Evolutionary conservation across 92 coral and sea anemone species (phyloP).

Genomic region (Ricordea florida): DNA sequence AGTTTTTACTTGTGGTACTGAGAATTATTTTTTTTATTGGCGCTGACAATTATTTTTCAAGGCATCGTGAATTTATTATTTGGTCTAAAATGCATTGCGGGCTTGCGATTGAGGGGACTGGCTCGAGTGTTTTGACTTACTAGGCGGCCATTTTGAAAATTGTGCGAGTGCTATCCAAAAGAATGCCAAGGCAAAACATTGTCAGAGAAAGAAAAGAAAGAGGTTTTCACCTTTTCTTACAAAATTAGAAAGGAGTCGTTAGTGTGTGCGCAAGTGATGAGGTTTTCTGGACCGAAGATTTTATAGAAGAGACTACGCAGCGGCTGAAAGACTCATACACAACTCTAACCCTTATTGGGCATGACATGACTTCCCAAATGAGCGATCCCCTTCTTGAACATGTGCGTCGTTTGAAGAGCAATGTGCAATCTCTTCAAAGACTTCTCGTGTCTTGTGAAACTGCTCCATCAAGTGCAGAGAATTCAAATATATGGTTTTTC

Average conservation of each 20-base stretch:
- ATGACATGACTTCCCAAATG: constrained; percentile 17
- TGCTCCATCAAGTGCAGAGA: constrained; percentile 4
- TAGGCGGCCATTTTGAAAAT: neutral
- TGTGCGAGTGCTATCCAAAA: neutral
- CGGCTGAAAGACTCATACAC: constrained; percentile 58
- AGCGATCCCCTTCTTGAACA: constrained; percentile 17
- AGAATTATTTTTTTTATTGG: neutral
- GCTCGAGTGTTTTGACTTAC: neutral
- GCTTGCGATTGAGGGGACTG: constrained; percentile 6
- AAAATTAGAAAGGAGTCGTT: constrained; percentile 44
- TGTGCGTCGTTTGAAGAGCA: constrained; percentile 16
- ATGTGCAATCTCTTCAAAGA: constrained; percentile 18
- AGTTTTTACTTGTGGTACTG: neutral
- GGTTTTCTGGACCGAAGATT: constrained; percentile 40
- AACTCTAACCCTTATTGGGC: constrained; percentile 17
- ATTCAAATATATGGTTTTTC: no score
- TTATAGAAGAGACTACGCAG: constrained; percentile 43
- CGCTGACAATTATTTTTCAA: constrained; percentile 3
- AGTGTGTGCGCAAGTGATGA: constrained; percentile 30
- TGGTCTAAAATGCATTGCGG: neutral
- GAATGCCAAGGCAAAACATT: constrained; percentile 34
- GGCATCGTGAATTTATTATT: neutral
- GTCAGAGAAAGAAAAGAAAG: constrained; percentile 42
- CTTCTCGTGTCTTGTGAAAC: neutral
- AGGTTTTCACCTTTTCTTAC: constrained; percentile 30